Evolutionary conservation across 2,113 vertebrate genomes (phyloP), one percentile per base, ranked within the genome.

Genomic region (Microcebus jonahi): DNA sequence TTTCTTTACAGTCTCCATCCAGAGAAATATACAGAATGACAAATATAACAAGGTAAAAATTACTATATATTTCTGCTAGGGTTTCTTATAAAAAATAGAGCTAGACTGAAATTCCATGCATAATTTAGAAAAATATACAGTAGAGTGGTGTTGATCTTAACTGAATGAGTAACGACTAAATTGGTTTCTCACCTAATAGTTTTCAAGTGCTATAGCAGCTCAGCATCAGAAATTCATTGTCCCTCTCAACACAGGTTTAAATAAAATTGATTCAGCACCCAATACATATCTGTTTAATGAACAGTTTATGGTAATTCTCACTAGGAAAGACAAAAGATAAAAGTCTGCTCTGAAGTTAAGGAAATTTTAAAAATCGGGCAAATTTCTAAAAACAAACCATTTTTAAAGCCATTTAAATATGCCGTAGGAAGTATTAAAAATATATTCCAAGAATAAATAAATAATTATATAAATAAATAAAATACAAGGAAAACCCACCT

Each of bases 401-500:
- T 63, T 27, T 63, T 36, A 77, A 7, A 50, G 79, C 8, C 25
- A 73, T 84, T 93, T 48, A 63, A 96, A 65, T 29, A 21, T 36
- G 36, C 5, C 1, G 1, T 20, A 17, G 0, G 1, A 57, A 57
- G 25, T 67, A 61, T 45, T 15, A 61, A 80, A 59, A 59, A 23
- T 36, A 55, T 50, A 10, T 65, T 71, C 55, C 29, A 82, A 86
- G 2, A 81, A 1, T 2, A 90, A 70, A 53, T 34, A 36, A 84
- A 86, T 1, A 48, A n/a, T 7, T 57, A 39, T 36, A 85, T 27
- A 1, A 48, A 55, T 39, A 53, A 36, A 59, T 61, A 81, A 89
- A 91, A 50, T 71, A 14, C 8, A 67, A 42, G 13, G 34, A 18
- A 6, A 70, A 95, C 97, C 61, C 14, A 98, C 97, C 97, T 98